These are phyloP conservation scores for Protosalanx chinensis DNA, from an alignment of 2,797 vertebrate species.

Conservation along the genomic window DNA sequence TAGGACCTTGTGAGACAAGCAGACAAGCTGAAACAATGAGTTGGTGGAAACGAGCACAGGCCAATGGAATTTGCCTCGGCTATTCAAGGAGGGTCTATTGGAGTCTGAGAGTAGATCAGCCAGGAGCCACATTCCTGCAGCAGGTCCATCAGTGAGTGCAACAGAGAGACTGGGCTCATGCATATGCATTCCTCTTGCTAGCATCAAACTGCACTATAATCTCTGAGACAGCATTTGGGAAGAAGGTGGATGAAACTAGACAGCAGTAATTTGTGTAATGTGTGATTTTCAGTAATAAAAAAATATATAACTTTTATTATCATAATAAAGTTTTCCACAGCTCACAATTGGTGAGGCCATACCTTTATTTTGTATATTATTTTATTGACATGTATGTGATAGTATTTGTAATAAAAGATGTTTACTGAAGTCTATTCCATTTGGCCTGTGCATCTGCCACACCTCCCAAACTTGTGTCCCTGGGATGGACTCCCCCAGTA, in stretches of 20 bases:
- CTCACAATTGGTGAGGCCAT: neutral
- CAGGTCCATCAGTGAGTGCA: conserved; percentile 6
- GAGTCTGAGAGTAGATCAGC: neutral
- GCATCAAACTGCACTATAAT: conserved; percentile 12
- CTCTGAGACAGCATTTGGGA: conserved; percentile 19
- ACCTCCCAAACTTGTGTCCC: no score
- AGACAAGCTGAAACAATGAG: neutral
- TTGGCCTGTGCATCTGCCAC: no score
- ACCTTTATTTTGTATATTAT: neutral
- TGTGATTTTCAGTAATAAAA: neutral
- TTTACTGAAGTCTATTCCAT: no score
- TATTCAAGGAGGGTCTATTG: neutral
- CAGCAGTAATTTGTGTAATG: neutral
- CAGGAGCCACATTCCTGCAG: conserved; percentile 16
- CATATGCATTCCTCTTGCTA: conserved; percentile 15
- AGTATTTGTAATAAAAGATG: neutral
- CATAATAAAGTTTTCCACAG: neutral
- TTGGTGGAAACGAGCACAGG: conserved; percentile 1
- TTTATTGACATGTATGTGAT: neutral
- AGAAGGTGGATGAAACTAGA: neutral
- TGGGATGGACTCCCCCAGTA: no score
- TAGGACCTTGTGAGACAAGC: neutral
- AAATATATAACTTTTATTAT: neutral
- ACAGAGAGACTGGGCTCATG: conserved; percentile 5
- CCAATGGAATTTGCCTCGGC: conserved; percentile 29